Evolutionary conservation across 2,797 vertebrate genomes (phyloP).

Genomic region (Cirrhinus mrigala): DNA sequence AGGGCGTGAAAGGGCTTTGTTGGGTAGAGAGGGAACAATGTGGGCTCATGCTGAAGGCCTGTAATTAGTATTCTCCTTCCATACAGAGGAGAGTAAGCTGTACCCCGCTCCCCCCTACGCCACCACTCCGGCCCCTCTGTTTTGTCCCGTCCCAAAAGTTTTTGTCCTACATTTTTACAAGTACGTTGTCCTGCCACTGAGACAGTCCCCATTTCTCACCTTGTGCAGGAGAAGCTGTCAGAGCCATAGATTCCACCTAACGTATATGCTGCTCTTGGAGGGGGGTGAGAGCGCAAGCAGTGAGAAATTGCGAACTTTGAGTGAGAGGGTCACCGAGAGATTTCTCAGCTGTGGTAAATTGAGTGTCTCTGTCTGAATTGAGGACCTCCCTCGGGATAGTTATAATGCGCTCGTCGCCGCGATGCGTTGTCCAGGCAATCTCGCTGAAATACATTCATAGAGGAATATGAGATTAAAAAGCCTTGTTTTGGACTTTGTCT

Average conservation of each 20-base stretch:
- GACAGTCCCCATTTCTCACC: constrained; percentile 51
- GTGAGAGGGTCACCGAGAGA: constrained; percentile 40
- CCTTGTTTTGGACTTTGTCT: constrained; percentile 20
- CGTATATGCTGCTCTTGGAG: constrained; percentile 26
- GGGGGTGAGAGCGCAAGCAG: constrained; percentile 27
- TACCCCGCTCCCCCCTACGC: constrained; percentile 64
- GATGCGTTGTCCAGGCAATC: constrained; percentile 43
- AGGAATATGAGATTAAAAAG: constrained; percentile 45
- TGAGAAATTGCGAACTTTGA: constrained; percentile 52
- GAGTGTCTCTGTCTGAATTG: constrained; percentile 51
- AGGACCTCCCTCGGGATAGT: constrained; percentile 47
- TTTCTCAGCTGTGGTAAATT: constrained; percentile 53
- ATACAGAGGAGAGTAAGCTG: constrained; percentile 73
- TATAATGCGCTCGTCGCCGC: constrained; percentile 35
- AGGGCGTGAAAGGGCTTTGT: constrained; percentile 77
- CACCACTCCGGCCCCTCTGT: constrained; percentile 65
- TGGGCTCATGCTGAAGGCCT: constrained; percentile 70
- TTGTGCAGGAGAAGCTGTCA: constrained; percentile 54
- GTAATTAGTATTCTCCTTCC: constrained; percentile 83
- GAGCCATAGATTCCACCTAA: constrained; percentile 49
- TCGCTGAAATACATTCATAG: constrained; percentile 52
- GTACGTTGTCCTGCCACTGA: constrained; percentile 51
- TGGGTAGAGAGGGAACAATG: constrained; percentile 70
- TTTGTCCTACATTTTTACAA: constrained; percentile 61
- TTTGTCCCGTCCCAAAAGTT: constrained; percentile 70